Evolutionary conservation across 2,888 invertebrate genomes (phyloP), one percentile per base, ranked within the genome.

Genomic region (Hyposoter dolosus): DNA sequence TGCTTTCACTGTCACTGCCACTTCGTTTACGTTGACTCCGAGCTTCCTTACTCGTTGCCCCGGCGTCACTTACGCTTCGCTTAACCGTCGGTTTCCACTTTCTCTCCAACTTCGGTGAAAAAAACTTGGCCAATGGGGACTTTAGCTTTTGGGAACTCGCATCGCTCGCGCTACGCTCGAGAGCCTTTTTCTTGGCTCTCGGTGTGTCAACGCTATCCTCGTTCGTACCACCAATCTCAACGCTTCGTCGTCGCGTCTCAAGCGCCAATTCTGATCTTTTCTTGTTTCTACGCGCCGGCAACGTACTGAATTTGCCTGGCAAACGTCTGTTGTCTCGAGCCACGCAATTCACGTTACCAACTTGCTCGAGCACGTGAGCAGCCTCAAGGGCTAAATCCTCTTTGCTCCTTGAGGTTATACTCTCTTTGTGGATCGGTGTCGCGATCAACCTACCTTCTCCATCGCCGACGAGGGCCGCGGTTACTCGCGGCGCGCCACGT

Each of bases 321-420:
- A 88, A 86, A 82, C 92, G 91, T 83, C 91, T 89, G 78, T 92
- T 92, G 87, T 93, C 92, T 88, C 92, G 92, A 89, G 91, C 94
- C 90, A 90, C 94, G 93, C 97, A 97, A 82, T 96, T 96, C 87
- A 97, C 95, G 91, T 96, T 96, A 89, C 96, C 96, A 0, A 96
- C 97, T 93, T 97, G 97, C 35, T 96, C 96, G 75, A 97, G 94
- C 47, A 97, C 97, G 91, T 96, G 95, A 87, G 97, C 97, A 45
- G 97, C 97, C 95, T 98, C 98, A 91, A 97, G 95, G 71, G 96
- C 96, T 71, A 97, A 95, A 92, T 97, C 96, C 91, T 96, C 95
- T 92, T 96, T 96, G 82, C 97, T 96, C 56, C 96, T 95, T 91
- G 96, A 96, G 72, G 96, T 96, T 89, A 97, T 96, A 86, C 96